These are phyloP conservation scores for Otocyon megalotis DNA, from an alignment of 2,113 vertebrate species.

Conservation along the genomic window DNA sequence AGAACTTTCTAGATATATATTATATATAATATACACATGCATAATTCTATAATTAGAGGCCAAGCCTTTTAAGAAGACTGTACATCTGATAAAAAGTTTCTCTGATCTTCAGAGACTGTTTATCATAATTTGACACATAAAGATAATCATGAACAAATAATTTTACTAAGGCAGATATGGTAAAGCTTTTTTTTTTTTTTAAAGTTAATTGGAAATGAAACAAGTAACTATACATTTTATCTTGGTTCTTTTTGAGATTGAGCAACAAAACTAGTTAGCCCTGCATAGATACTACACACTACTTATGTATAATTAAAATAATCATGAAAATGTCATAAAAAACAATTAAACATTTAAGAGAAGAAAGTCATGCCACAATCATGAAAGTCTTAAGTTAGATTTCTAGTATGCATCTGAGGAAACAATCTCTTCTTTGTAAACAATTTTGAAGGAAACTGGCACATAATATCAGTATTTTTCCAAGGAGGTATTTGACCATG, in stretches of 20 bases:
- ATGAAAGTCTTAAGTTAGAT: slow-evolving; percentile 66
- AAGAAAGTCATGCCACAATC: slow-evolving; percentile 46
- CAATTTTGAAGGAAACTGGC: slow-evolving; percentile 34
- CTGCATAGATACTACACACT: neutral
- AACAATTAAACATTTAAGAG: slow-evolving; percentile 74
- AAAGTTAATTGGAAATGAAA: slow-evolving; percentile 68
- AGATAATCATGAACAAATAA: slow-evolving; percentile 72
- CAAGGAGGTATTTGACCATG: slow-evolving; percentile 1
- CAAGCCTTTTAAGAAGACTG: slow-evolving; percentile 53
- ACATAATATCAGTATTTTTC: slow-evolving; percentile 10
- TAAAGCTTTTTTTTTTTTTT: slow-evolving; percentile 24
- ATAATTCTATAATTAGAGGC: slow-evolving; percentile 67
- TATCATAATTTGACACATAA: slow-evolving; percentile 54
- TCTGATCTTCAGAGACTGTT: slow-evolving; percentile 56
- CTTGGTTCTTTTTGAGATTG: slow-evolving; percentile 50
- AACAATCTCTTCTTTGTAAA: slow-evolving; percentile 26
- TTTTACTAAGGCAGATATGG: slow-evolving; percentile 41
- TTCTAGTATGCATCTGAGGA: slow-evolving; percentile 14
- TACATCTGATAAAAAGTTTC: slow-evolving; percentile 65
- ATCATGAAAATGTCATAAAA: slow-evolving; percentile 65
- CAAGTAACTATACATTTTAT: slow-evolving; percentile 55
- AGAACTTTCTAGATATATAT: neutral
- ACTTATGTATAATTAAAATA: slow-evolving; percentile 78
- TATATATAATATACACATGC: neutral
- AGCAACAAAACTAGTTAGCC: slow-evolving; percentile 50